Evolutionary conservation across 2,888 invertebrate species (phyloP).

Genomic region (Synanthedon tipuliformis): DNA sequence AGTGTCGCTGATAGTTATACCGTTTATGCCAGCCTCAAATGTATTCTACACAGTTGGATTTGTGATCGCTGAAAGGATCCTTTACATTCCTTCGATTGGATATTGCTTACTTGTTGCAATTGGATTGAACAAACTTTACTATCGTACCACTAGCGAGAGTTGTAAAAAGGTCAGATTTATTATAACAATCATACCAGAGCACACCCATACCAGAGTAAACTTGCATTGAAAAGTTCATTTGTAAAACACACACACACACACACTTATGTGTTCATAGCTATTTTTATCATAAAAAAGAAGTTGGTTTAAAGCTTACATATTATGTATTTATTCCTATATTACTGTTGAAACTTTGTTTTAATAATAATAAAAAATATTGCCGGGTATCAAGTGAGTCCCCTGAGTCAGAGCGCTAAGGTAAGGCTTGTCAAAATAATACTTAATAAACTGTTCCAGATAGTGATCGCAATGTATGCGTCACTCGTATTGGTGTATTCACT

Average conservation of each 20-base stretch:
- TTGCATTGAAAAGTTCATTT: too few species aligned
- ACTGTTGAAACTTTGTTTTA: too few species aligned
- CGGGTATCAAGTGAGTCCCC: too few species aligned
- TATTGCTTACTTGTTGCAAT: slow-evolving; percentile 78
- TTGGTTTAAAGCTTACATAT: too few species aligned
- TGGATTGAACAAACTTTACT: slow-evolving; percentile 60
- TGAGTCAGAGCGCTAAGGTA: too few species aligned
- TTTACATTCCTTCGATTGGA: slow-evolving; percentile 86
- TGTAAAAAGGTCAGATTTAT: background rate
- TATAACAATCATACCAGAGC: too few species aligned
- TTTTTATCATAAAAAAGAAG: too few species aligned
- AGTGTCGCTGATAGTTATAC: slow-evolving; percentile 73
- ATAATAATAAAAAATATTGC: too few species aligned
- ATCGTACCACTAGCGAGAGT: background rate
- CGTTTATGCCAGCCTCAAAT: slow-evolving; percentile 89
- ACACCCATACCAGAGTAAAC: too few species aligned
- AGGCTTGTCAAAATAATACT: background rate
- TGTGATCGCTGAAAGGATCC: slow-evolving; percentile 87
- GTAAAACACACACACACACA: too few species aligned
- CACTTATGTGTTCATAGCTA: too few species aligned
- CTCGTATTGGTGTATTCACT: slow-evolving; percentile 22
- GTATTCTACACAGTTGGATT: slow-evolving; percentile 89
- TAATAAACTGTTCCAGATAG: slow-evolving; percentile 23
- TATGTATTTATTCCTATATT: too few species aligned
- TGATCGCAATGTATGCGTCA: slow-evolving; percentile 11